Evolutionary conservation across 2,888 invertebrate species (phyloP), one percentile per base, ranked within the genome.

Genomic region (Cataglyphis albicans): DNA sequence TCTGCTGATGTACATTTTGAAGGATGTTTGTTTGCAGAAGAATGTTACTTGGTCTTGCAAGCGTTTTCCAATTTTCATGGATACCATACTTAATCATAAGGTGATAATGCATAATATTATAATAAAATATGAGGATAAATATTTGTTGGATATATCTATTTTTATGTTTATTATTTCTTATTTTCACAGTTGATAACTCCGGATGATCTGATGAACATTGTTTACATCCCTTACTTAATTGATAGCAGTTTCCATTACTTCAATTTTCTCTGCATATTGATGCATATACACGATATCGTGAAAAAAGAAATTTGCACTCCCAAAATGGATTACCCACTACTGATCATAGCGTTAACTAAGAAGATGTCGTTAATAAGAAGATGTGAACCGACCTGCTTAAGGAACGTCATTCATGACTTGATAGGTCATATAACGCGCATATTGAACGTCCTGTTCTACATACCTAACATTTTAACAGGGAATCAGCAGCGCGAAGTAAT

Each of bases 161-260:
- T 32, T 6, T n/a, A 48, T 61, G 18, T 6, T n/a, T 21, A 38
- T 38, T 1, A 21, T 32, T 73, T 38, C 15, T 38, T 6, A 57
- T 72, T 41, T 55, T 57, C 4, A 32, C 21, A 76, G 75, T 12
- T 88, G 35, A 59, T 87, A 29, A 89, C 61, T n/a, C 68, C 74
- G 1, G 87, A 92, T 25, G 90, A 92, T 10, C 38, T 94, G 1
- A 73, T 93, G 15, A 92, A 91, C 55, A 87, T 90, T 32, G 87
- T 94, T 55, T 91, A 93, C 25, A 87, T 91, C 44, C 91, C 93
- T 0, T 90, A 86, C 32, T 72, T 94, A n/a, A 55, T 75, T 0
- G 64, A 78, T 10, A 73, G 85, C 0, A 38, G 18, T 6, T 81
- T 84, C 18, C 82, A 83, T 18, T 10, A 67, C 6, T 72, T 84